phyloP scores from a whole-genome alignment of 2,113 vertebrate genomes.

The Urocitellus parryii region DNA sequence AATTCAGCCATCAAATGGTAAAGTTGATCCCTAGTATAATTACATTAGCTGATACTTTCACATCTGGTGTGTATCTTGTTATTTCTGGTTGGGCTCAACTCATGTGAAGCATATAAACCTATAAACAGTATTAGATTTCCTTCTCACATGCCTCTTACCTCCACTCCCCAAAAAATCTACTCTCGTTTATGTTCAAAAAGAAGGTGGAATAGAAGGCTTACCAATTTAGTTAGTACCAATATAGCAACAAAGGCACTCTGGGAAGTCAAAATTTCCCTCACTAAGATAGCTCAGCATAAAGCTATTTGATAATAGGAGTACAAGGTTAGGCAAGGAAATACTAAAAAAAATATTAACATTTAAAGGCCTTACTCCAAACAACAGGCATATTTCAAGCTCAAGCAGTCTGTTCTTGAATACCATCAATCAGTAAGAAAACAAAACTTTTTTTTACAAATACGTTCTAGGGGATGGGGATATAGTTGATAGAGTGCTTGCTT shows the following conservation, averaged over 20 bases:
- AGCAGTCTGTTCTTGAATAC: neutral
- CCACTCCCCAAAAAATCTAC: neutral
- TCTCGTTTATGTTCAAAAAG: conserved; percentile 49
- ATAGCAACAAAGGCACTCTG: neutral
- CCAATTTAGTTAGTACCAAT: conserved; percentile 51
- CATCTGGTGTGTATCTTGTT: conserved; percentile 65
- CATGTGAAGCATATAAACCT: conserved; percentile 66
- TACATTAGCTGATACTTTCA: conserved; percentile 65
- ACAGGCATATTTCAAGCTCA: neutral
- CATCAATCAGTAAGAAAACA: conserved; percentile 8
- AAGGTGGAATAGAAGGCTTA: conserved; percentile 16
- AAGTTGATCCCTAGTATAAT: conserved; percentile 55
- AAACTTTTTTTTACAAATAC: neutral
- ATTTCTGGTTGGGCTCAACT: conserved; percentile 64
- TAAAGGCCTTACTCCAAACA: conserved; percentile 30
- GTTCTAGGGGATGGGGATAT: no score
- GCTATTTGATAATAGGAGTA: neutral
- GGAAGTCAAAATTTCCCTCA: conserved; percentile 43
- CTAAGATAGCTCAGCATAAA: conserved; percentile 23
- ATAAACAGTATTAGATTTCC: conserved; percentile 69
- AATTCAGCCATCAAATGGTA: conserved; percentile 58
- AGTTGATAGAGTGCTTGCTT: no score
- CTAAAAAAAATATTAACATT: conserved; percentile 54
- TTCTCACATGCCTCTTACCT: conserved; percentile 38
- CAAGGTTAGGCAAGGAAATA: neutral